Percentiles rank a stretch among this genome's conserved stretches.
These are phyloP conservation scores for Chymomyza caudatula DNA, from an alignment of 2,888 invertebrate species.

Conservation along the genomic window DNA sequence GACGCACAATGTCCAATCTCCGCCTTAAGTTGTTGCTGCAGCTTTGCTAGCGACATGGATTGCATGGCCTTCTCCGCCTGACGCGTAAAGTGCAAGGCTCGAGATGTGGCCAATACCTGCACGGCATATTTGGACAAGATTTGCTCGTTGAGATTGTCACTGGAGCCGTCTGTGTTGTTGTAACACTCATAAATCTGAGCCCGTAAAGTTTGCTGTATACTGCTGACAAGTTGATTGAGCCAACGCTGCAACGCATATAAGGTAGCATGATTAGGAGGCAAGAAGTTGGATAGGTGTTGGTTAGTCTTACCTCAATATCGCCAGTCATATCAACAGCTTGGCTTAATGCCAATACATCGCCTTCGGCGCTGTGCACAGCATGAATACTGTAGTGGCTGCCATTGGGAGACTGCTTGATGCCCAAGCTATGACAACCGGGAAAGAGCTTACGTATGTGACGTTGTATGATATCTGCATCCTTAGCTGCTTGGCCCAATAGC, in stretches of 20 bases:
- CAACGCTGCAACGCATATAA: conserved; percentile 68
- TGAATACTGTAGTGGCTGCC: conserved; percentile 74
- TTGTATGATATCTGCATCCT: conserved; percentile 90
- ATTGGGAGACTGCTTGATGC: conserved; percentile 78
- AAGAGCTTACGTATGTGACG: conserved; percentile 97
- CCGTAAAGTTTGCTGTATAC: conserved; percentile 89
- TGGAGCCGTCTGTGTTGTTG: conserved; percentile 42
- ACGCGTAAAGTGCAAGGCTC: conserved; percentile 90
- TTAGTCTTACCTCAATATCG: conserved; percentile 71
- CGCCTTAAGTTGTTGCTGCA: conserved; percentile 79
- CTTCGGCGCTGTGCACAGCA: conserved; percentile 79
- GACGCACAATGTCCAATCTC: conserved; percentile 72
- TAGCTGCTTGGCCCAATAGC: conserved; percentile 94
- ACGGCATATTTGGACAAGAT: conserved; percentile 79
- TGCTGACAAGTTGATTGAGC: conserved; percentile 84
- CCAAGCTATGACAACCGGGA: conserved; percentile 90
- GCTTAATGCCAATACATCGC: conserved; percentile 70
- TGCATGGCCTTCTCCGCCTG: conserved; percentile 89
- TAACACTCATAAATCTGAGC: conserved; percentile 82
- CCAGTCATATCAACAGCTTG: conserved; percentile 74
- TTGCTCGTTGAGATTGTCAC: conserved; percentile 77
- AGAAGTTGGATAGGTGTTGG: not conserved
- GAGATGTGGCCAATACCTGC: conserved; percentile 91
- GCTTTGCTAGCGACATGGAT: conserved; percentile 81
- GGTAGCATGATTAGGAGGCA: not conserved